These are phyloP conservation scores for Drosophila pseudotakahashii DNA, from an alignment of 2,888 invertebrate genomes.

Conservation along the genomic window DNA sequence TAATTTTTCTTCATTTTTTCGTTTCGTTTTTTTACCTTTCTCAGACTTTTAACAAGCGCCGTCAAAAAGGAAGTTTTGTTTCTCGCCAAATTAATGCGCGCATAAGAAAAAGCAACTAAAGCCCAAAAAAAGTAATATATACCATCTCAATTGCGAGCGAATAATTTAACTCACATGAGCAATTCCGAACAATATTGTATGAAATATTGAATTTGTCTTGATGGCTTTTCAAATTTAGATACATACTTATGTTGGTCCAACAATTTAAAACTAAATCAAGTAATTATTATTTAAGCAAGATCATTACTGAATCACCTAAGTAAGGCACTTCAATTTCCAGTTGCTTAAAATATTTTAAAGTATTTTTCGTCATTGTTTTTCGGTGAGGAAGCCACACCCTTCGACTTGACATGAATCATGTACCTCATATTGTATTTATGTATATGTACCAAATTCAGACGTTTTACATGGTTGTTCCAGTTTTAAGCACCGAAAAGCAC, in stretches of 20 bases:
- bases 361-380: constrained; percentile 38
- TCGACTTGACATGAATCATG: constrained; percentile 73
- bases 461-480: constrained; percentile 71
- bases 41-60: constrained; percentile 75
- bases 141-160: not conserved
- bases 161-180: not conserved
- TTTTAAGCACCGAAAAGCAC: constrained; percentile 45
- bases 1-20: constrained; percentile 51
- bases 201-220: not conserved
- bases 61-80: constrained; percentile 73
- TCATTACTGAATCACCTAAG: not conserved
- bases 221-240: too few relatives aligned
- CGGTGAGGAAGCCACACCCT: constrained; percentile 62
- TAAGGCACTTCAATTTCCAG: too few relatives aligned
- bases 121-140: constrained; percentile 31
- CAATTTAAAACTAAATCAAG: too few relatives aligned
- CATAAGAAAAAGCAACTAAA: constrained; percentile 54
- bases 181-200: not conserved
- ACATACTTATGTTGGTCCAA: too few relatives aligned
- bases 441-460: constrained; percentile 22
- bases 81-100: constrained; percentile 37
- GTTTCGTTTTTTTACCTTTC: constrained; percentile 47
- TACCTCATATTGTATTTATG: constrained; percentile 40
- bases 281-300: not conserved
- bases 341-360: constrained; percentile 27